Conservation (phyloP, 2,888 invertebrate genomes). For the Labia minor region DNA sequence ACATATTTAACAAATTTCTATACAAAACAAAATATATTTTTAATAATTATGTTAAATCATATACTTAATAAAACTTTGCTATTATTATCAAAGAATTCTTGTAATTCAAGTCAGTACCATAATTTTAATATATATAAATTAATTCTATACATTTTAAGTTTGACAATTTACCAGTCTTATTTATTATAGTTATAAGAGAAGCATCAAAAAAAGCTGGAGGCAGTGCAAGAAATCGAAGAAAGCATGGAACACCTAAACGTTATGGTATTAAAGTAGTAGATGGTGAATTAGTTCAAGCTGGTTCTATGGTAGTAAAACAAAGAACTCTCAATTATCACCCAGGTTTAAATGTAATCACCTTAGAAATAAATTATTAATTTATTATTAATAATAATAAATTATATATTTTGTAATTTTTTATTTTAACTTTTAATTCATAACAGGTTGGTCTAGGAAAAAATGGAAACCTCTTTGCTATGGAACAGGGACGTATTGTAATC, state of each 20-base stretch:
- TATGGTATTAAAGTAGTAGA: conserved; percentile 69
- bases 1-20: too few species aligned
- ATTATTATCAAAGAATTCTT: too few species aligned
- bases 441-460: conserved; percentile 75
- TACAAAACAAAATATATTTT: too few species aligned
- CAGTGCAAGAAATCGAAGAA: conserved; percentile 56
- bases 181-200: conserved; percentile 21
- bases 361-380: neutral
- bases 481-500: conserved; percentile 64
- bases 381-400: neutral
- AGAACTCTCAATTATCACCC: conserved; percentile 62
- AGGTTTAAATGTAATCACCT: conserved; percentile 63
- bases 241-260: conserved; percentile 60
- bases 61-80: too few species aligned
- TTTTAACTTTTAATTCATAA: neutral
- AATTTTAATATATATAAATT: too few species aligned
- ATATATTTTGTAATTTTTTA: neutral
- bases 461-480: conserved; percentile 68
- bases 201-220: conserved; percentile 56
- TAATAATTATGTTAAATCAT: too few species aligned
- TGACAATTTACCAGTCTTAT: too few species aligned
- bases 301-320: conserved; percentile 60
- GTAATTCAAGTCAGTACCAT: too few species aligned
- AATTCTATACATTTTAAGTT: too few species aligned
- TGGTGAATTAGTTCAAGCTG: conserved; percentile 51